A percentile compares a stretch with the other conserved stretches of the same genome.
These are phyloP conservation scores for Glyptemys insculpta DNA, from an alignment of 2,797 vertebrate genomes.

Conservation along the genomic window DNA sequence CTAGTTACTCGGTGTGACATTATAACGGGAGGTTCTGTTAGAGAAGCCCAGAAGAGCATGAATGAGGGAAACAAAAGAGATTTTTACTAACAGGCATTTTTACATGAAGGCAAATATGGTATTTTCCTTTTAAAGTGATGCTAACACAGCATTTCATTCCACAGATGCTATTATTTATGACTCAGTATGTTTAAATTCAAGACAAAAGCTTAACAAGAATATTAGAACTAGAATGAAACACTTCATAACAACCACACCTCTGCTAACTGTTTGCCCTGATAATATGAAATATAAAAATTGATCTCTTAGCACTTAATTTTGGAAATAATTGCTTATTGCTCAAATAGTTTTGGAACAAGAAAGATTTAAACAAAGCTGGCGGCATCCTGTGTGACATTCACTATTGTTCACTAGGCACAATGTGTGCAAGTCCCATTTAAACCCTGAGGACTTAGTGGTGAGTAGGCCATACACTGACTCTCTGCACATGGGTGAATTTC, in stretches of 20 bases:
- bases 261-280: background rate
- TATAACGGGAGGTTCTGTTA: background rate
- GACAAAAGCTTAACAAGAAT: background rate
- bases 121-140: slow-evolving; percentile 29
- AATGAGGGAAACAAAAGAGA: background rate
- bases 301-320: background rate
- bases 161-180: slow-evolving; percentile 1
- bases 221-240: background rate
- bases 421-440: background rate
- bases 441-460: rapidly evolving
- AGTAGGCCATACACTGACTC: background rate
- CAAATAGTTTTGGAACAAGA: background rate
- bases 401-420: background rate
- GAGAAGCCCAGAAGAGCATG: background rate
- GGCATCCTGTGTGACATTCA: rapidly evolving
- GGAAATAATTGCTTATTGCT: background rate
- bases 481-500: background rate
- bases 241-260: background rate
- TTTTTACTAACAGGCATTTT: slow-evolving; percentile 32
- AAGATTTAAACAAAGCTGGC: background rate
- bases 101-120: slow-evolving; percentile 7
- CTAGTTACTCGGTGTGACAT: background rate
- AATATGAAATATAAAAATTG: background rate
- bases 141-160: slow-evolving; percentile 2
- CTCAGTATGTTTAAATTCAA: background rate